Base-by-base conservation (phyloP, 2,888 invertebrate species). In the Tenthredo amoena region DNA sequence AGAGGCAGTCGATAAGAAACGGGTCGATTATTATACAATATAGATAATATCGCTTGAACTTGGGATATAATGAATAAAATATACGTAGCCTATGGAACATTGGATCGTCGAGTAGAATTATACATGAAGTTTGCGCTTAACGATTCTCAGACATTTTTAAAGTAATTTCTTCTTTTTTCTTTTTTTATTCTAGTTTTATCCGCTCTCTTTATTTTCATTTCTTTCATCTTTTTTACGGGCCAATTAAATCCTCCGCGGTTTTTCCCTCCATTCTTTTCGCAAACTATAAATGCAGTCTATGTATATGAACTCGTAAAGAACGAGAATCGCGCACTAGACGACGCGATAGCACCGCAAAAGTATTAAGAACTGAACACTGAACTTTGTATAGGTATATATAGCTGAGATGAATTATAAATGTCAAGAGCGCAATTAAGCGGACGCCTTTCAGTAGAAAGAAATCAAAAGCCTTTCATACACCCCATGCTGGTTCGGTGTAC, bases 361-460 rank as follows among this genome's bases (percentile, higher is more conserved):
- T 74, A 74, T 74, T 21, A 43, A 37, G 43, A 21, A 74, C 72
- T 55, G 55, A 55, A 55, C 55, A 47, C 55, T 55, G 55, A 55
- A n/a, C 55, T n/a, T n/a, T 55, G n/a, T 55, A 55, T 10, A 26
- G 37, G 37, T 31, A n/a, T 26, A 18, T 9, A 37, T 79, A 62
- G 55, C 55, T n/a, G n/a, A 55, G 55, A 55, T 81, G 81, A 62
- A 81, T 81, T 40, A 81, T 81, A 62, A 81, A 81, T 81, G 81
- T 81, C 81, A 81, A 81, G 81, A 81, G 81, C 50, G 81, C 81
- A 81, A 81, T 81, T 81, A 81, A 81, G 81, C 81, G 81, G 50
- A 62, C 58, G 81, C 81, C 62, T 81, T 81, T 81, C 50, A 81
- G 62, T 12, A 62, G 62, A 81, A 62, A 81, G 81, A 62, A 40